These are phyloP conservation scores for Dysmachus trigonus DNA, from an alignment of 2,888 invertebrate genomes.

Conservation along the genomic window DNA sequence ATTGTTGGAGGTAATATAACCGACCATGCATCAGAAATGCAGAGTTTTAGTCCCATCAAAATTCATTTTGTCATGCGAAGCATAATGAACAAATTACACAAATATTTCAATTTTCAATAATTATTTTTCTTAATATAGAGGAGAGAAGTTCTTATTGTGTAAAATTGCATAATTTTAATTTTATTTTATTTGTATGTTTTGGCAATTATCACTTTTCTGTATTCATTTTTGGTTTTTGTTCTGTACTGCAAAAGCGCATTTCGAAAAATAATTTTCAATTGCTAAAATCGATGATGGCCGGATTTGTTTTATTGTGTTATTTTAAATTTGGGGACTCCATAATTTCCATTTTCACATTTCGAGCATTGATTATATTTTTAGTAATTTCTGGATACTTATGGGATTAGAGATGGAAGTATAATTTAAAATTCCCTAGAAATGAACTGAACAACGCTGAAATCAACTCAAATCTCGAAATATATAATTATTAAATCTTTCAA, in stretches of 20 bases:
- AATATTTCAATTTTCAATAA: slow-evolving; percentile 40
- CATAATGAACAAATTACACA: slow-evolving; percentile 45
- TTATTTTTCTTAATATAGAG: slow-evolving; percentile 16
- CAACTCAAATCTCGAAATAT: too few relatives aligned
- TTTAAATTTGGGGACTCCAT: neutral
- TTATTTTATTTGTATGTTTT: neutral
- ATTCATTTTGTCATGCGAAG: slow-evolving; percentile 54
- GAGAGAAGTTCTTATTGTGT: slow-evolving; percentile 2
- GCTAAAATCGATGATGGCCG: slow-evolving; percentile 21
- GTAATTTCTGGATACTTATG: neutral
- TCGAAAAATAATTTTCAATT: neutral
- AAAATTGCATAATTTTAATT: neutral
- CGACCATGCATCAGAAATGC: slow-evolving; percentile 53
- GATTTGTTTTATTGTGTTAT: neutral
- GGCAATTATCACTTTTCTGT: neutral
- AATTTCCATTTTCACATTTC: neutral
- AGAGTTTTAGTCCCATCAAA: slow-evolving; percentile 52
- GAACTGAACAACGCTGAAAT: too few relatives aligned
- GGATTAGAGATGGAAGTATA: neutral
- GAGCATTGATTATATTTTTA: neutral
- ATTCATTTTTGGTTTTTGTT: neutral
- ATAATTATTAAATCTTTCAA: too few relatives aligned
- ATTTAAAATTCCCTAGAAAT: too few relatives aligned
- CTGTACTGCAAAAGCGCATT: neutral
- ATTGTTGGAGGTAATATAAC: slow-evolving; percentile 52